phyloP scores from a whole-genome alignment of 2,797 vertebrate genomes.

The Sylvia borin region DNA sequence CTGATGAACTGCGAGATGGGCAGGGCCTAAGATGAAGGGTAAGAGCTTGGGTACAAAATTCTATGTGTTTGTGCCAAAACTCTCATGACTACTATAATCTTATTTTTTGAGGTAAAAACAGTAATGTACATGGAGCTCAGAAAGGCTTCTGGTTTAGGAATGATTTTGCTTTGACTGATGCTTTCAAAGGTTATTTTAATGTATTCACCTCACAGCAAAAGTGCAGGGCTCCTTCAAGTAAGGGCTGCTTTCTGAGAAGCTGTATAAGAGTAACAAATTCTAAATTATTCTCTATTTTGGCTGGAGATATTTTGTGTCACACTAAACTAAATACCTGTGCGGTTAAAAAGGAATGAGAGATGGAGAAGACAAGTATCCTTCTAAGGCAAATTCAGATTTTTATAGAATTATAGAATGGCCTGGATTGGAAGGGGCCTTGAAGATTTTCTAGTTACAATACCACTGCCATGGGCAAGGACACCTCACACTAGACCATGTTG shows the following conservation, averaged over 20 bases:
- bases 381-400: neutral
- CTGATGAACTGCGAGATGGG: neutral
- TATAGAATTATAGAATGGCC: neutral
- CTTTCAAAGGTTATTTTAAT: neutral
- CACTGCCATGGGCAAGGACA: neutral
- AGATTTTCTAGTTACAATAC: neutral
- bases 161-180: neutral
- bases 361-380: neutral
- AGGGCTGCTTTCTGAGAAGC: neutral
- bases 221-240: neutral
- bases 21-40: neutral
- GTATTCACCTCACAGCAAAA: neutral
- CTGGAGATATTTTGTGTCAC: neutral
- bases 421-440: neutral
- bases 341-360: neutral
- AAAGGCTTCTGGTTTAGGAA: neutral
- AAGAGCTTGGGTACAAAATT: neutral
- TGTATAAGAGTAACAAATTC: neutral
- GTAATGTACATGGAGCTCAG: neutral
- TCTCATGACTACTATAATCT: neutral
- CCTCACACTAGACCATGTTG: neutral
- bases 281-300: neutral
- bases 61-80: neutral
- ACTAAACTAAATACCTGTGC: neutral
- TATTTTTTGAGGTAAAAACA: neutral